Evolutionary conservation across 2,797 vertebrate species (phyloP).

Genomic region (Steatocranus sp.): DNA sequence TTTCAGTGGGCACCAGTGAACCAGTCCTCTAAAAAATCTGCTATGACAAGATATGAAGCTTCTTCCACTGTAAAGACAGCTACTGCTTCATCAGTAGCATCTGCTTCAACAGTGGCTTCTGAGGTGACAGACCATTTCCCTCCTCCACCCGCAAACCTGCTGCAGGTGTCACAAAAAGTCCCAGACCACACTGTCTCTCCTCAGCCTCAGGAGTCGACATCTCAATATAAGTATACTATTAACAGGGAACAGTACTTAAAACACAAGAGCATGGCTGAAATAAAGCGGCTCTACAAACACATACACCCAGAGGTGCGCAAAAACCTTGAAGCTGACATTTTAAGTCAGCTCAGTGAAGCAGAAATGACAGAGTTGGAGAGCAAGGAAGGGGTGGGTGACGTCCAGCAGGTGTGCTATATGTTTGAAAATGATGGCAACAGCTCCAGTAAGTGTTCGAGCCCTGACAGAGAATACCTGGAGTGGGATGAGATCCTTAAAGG

Average conservation of each 20-base stretch:
- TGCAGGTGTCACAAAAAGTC: slow-evolving; percentile 65
- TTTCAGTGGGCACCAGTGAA: slow-evolving; percentile 75
- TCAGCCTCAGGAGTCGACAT: slow-evolving; percentile 49
- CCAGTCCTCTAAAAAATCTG: slow-evolving; percentile 67
- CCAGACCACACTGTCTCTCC: slow-evolving; percentile 63
- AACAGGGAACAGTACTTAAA: slow-evolving; percentile 80
- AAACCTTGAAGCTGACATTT: slow-evolving; percentile 79
- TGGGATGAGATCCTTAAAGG: slow-evolving; percentile 87
- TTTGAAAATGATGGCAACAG: slow-evolving; percentile 81
- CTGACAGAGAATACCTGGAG: slow-evolving; percentile 80
- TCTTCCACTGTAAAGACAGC: slow-evolving; percentile 49
- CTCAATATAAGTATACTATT: slow-evolving; percentile 54
- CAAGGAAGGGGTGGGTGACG: slow-evolving; percentile 70
- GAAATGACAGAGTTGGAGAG: slow-evolving; percentile 60
- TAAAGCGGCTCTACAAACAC: slow-evolving; percentile 84
- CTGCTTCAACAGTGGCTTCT: slow-evolving; percentile 36
- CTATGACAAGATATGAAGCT: slow-evolving; percentile 60
- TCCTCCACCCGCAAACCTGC: slow-evolving; percentile 67
- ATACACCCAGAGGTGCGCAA: slow-evolving; percentile 87
- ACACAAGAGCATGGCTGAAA: slow-evolving; percentile 83
- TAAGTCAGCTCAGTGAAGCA: slow-evolving; percentile 79
- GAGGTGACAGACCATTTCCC: slow-evolving; percentile 73
- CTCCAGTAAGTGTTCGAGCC: slow-evolving; percentile 74
- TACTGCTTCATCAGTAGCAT: slow-evolving; percentile 39
- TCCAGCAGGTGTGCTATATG: slow-evolving; percentile 75